A percentile compares a stretch with the other conserved stretches of the same genome.
phyloP scores from a whole-genome alignment of 2,888 invertebrate genomes.

The Himalopsyche tibetana region DNA sequence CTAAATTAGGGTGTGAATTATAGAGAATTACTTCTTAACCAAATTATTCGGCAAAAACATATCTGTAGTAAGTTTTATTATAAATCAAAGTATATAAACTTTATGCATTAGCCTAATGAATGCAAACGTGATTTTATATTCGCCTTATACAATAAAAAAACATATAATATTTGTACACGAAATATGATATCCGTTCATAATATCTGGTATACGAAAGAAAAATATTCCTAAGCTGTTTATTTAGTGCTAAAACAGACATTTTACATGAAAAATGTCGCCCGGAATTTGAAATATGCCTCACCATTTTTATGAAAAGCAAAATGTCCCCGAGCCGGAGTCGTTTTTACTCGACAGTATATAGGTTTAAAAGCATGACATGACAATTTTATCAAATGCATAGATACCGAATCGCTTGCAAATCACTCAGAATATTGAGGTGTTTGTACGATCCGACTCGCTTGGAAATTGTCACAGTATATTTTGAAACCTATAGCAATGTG shows the following conservation, averaged over 20 bases:
- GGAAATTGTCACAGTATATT: too few relatives aligned
- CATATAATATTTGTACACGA: background rate
- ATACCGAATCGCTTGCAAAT: background rate
- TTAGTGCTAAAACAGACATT: slow-evolving; percentile 30
- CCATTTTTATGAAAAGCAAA: slow-evolving; percentile 26
- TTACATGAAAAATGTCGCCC: slow-evolving; percentile 7
- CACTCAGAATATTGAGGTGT: slow-evolving; percentile 9
- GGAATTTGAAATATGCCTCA: background rate
- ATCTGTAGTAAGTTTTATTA: too few relatives aligned
- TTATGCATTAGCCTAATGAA: too few relatives aligned
- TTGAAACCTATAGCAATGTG: too few relatives aligned
- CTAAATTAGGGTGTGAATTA: too few relatives aligned
- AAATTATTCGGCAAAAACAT: too few relatives aligned
- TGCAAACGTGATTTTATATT: background rate
- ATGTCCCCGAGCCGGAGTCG: background rate
- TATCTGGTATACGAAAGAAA: background rate
- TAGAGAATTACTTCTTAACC: too few relatives aligned
- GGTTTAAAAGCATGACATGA: slow-evolving; percentile 3
- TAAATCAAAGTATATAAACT: too few relatives aligned
- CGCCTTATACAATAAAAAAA: background rate
- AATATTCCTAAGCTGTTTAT: slow-evolving; percentile 20
- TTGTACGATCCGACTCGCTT: background rate
- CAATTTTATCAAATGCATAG: slow-evolving; percentile 18
- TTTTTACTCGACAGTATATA: background rate
- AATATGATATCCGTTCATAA: background rate